Base-by-base conservation (phyloP, 2,113 vertebrate species). In the Perca schrenkii region DNA sequence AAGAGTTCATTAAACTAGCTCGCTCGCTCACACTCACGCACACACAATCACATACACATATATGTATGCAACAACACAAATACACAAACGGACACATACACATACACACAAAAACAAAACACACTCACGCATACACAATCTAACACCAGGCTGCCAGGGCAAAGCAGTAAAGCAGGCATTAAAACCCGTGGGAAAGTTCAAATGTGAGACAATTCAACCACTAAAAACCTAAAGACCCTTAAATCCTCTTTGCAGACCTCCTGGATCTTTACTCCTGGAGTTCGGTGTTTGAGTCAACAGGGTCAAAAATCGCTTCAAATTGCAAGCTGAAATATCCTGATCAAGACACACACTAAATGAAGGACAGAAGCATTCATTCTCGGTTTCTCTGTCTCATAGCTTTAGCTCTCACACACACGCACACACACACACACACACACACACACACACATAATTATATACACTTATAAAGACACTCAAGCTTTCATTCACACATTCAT, bases 111-210 rank as follows among this genome's bases (percentile, higher is more conserved):
- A 25, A 79, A 73, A 86, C 22, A 79, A 75, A 83, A 77, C 46
- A 80, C 81, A 77, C 54, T 47, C 56, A 49, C 6, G n/a, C 47
- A 77, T 50, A 47, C 67, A 72, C 31, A 13, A 57, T 77, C 79
- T 80, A 71, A 84, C 64, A 68, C 50, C 60, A 58, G 69, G 73
- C 75, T 82, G 52, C 47, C 28, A 56, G 63, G 63, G 65, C 52
- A 47, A 68, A 82, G 74, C 74, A 25, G 49, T 36, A 77, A 84
- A 83, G 66, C 43, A 66, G 73, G 73, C 56, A 16, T 82, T 85
- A 83, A 86, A 79, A 58, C 87, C 82, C 74, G 86, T 93, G 92
- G 92, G 93, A 94, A 94, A 91, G 73, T 91, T 86, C 50, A 84
- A 86, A 89, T 87, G 77, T 70, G 78, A 92, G 86, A 89, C 89